Evolutionary conservation across 1,140 invertebrate genomes (phyloP), one percentile per base, ranked within the genome.

Genomic region (Nasonia longicornis): DNA sequence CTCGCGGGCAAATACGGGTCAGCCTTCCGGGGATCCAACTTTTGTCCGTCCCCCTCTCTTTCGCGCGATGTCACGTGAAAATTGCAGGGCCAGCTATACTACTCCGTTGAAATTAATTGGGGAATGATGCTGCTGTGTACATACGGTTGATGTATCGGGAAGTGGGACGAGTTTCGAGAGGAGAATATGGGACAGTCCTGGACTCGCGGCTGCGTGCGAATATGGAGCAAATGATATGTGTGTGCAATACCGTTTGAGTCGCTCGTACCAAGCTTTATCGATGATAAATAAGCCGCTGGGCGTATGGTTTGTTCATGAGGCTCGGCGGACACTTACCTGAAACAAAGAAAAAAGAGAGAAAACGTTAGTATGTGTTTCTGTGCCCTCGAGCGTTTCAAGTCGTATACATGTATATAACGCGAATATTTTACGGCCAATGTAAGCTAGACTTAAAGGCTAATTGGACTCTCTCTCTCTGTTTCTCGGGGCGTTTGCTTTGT

Each of bases 301-400:
- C 12, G 42, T 63, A 38, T 58, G 16, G n/a, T 79, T 83, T 73
- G 26, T 45, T 48, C 80, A 75, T 69, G 29, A 69, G 2, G 38
- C 45, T 79, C 14, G 38, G 22, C 20, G 64, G 45, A 66, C 74
- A 84, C 85, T 85, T 84, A 84, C 84, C 84, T 85, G 80, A 83
- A 85, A 85, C 80, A 85, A 48, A 84, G 72, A 83, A 70, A 66
- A 70, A 31, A 81, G 6, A 58, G 20, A 58, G 16, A 77, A 66
- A 72, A 1, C 69, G 66, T 66, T 20, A n/a, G 67, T 78, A 76
- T 67, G 67, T 80, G 45, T 35, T 35, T 35, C 31, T 73, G n/a
- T 74, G 69, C 14, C 73, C 52, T 74, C 26, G 38, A 70, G n/a
- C 66, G 48, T 52, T 3, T 52, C 45, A 81, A 72, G 79, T 77